phyloP scores from a whole-genome alignment of 2,797 vertebrate genomes.

The Ataeniobius toweri region DNA sequence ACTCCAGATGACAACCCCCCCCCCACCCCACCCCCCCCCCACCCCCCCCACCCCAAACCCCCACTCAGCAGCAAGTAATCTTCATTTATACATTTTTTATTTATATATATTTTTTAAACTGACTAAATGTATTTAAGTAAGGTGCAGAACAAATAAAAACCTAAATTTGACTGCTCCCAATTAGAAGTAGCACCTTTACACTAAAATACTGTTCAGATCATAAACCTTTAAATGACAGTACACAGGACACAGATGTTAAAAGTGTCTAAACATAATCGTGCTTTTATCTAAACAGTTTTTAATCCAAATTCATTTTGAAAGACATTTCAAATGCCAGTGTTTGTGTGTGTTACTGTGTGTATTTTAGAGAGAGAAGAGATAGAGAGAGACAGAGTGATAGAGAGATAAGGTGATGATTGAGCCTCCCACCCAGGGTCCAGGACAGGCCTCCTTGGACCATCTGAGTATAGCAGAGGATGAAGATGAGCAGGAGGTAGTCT shows the following conservation, averaged over 20 bases:
- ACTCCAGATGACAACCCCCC: too few relatives aligned
- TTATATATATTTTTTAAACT: too few relatives aligned
- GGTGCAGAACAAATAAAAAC: neutral
- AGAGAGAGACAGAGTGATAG: slow-evolving; percentile 41
- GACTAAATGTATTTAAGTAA: too few relatives aligned
- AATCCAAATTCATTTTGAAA: neutral
- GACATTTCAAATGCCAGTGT: neutral
- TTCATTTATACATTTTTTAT: too few relatives aligned
- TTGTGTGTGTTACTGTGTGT: slow-evolving; percentile 3
- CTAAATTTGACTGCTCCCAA: neutral
- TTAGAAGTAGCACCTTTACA: too few relatives aligned
- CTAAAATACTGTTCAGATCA: too few relatives aligned
- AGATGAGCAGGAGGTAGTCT: slow-evolving; percentile 49
- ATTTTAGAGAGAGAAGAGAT: neutral
- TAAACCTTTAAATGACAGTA: neutral
- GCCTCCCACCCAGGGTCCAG: slow-evolving; percentile 52
- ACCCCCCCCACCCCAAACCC: too few relatives aligned
- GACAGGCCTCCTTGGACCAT: slow-evolving; percentile 22
- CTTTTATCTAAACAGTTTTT: neutral
- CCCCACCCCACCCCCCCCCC: too few relatives aligned
- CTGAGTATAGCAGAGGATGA: slow-evolving; percentile 29
- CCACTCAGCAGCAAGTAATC: too few relatives aligned
- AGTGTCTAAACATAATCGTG: neutral
- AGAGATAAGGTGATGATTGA: slow-evolving; percentile 58
- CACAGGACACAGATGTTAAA: neutral